Evolutionary conservation across 2,888 invertebrate genomes (phyloP), one percentile per base, ranked within the genome.

Genomic region (Drosophila hamatofila): DNA sequence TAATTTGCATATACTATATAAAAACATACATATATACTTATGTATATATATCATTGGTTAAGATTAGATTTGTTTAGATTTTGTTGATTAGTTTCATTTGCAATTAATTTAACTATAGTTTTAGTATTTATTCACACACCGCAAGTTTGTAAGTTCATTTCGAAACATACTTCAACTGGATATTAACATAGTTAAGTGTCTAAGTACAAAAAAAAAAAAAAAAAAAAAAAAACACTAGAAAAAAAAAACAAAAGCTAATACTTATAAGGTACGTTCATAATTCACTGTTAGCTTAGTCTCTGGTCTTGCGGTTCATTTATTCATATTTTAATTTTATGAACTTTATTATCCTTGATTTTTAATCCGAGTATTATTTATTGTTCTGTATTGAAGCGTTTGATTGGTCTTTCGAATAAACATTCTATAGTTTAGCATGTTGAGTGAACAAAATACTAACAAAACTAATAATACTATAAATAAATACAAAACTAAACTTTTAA

Each of bases 391-490:
- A 80, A 77, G 72, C 75, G 83, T 86, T 86, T 75, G 77, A 81
- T 80, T 86, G 80, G 84, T 76, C 72, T 70, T 75, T 71, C 68
- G 59, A 81, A 74, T 67, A 76, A 77, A 79, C 55, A 75, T 70
- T 80, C 77, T 75, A 81, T 86, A 82, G 82, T 80, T 80, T 75
- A 77, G 87, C 87, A 88, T 88, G 87, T 88, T 83, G 75, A 83
- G 80, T 77, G 81, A 85, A 77, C 52, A 78, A 59, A 56, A 60
- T 58, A 72, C 56, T 77, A 67, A 71, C 61, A 61, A 67, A 67
- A 67, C 46, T 35, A 55, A 44, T 16, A 54, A 41, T 33, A 72
- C 54, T 61, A 75, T 42, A 25, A 73, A 72, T 46, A 72, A 81
- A 72, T 46, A 61, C 59, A 72, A 72, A 51, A 57, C 49, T 54